These are phyloP conservation scores for Cydia amplana DNA, from an alignment of 1,140 invertebrate genomes.

Conservation along the genomic window DNA sequence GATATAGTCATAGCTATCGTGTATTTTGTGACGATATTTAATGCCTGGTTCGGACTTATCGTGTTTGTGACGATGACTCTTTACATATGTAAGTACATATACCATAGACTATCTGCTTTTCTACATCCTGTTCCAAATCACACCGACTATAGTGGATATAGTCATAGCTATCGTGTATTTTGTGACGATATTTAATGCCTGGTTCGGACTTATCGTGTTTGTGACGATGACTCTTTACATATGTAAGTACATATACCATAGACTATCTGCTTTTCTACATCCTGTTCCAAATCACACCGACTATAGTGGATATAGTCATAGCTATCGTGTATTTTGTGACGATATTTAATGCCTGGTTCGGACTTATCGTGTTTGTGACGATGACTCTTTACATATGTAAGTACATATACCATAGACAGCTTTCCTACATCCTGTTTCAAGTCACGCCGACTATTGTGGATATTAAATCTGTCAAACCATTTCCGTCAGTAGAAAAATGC, in stretches of 20 bases:
- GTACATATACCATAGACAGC: no score
- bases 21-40: slow-evolving; percentile 93
- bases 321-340: slow-evolving; percentile 94
- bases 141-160: slow-evolving; percentile 96
- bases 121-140: slow-evolving; percentile 92
- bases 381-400: no score
- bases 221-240: slow-evolving; percentile 95
- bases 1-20: slow-evolving; percentile 96
- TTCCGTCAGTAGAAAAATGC: no score
- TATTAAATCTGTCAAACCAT: no score
- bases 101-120: slow-evolving; percentile 94
- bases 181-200: slow-evolving; percentile 91
- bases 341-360: slow-evolving; percentile 95
- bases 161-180: slow-evolving; percentile 96
- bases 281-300: slow-evolving; percentile 93
- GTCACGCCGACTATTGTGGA: no score
- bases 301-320: slow-evolving; percentile 95
- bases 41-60: slow-evolving; percentile 96
- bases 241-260: slow-evolving; percentile 87
- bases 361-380: no score
- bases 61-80: slow-evolving; percentile 95
- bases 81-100: slow-evolving; percentile 90
- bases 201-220: slow-evolving; percentile 97
- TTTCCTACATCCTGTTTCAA: no score
- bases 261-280: slow-evolving; percentile 95